These are phyloP conservation scores for Aleiodes testaceus DNA, from an alignment of 2,888 invertebrate genomes.

Conservation along the genomic window DNA sequence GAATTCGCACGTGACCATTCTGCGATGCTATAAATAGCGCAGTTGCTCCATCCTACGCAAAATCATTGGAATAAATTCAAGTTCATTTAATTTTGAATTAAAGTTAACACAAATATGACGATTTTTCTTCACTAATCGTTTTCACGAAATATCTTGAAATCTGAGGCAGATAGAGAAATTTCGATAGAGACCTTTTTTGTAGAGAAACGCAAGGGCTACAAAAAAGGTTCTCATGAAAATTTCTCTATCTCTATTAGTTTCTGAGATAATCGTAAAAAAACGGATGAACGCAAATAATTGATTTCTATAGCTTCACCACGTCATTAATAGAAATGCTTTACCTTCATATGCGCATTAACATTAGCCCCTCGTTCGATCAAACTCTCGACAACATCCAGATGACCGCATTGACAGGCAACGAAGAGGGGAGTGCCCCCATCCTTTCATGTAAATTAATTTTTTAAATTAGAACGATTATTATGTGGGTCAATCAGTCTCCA, in stretches of 20 bases:
- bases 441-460: conserved; percentile 73
- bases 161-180: too few species aligned
- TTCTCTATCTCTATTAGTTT: too few species aligned
- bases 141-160: too few species aligned
- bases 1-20: conserved; percentile 90
- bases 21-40: conserved; percentile 95
- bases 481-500: conserved; percentile 7
- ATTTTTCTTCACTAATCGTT: too few species aligned
- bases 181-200: too few species aligned
- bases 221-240: too few species aligned
- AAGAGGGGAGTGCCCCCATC: conserved; percentile 97
- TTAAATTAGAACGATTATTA: conserved; percentile 18
- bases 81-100: conserved; percentile 22
- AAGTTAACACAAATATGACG: background rate
- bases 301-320: background rate
- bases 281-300: background rate
- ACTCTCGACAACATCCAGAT: conserved; percentile 89
- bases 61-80: conserved; percentile 33
- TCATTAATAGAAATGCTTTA: conserved; percentile 63
- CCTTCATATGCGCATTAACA: conserved; percentile 89
- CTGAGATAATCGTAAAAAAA: too few species aligned
- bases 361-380: conserved; percentile 87
- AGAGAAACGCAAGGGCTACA: too few species aligned
- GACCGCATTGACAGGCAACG: conserved; percentile 93
- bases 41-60: conserved; percentile 87